phyloP scores from a whole-genome alignment of 2,888 invertebrate species.

The Troides oblongomaculatus region DNA sequence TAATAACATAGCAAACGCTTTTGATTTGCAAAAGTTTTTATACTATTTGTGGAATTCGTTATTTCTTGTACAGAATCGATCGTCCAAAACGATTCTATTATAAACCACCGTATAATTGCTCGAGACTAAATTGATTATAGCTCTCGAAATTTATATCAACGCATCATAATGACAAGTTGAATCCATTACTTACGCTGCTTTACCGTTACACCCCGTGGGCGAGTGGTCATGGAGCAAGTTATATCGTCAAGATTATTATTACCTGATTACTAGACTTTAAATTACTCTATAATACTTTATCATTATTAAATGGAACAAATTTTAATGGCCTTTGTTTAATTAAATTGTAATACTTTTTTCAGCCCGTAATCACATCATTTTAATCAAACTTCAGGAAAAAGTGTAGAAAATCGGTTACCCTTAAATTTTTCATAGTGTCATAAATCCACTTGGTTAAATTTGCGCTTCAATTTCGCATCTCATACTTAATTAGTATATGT shows the following conservation, averaged over 20 bases:
- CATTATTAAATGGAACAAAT: too few relatives aligned
- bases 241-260: slow-evolving; percentile 15
- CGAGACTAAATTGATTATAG: slow-evolving; percentile 26
- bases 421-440: too few relatives aligned
- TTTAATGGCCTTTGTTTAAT: too few relatives aligned
- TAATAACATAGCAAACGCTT: too few relatives aligned
- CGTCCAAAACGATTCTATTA: background rate
- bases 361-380: background rate
- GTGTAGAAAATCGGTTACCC: too few relatives aligned
- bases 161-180: slow-evolving; percentile 32
- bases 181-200: slow-evolving; percentile 31
- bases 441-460: background rate
- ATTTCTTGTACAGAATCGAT: slow-evolving; percentile 7
- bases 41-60: background rate
- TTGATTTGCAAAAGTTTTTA: background rate
- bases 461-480: background rate
- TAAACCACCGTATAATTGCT: slow-evolving; percentile 8
- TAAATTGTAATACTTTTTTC: too few relatives aligned
- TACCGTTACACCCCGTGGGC: slow-evolving; percentile 34
- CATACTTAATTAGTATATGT: background rate
- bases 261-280: background rate
- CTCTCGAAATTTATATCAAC: slow-evolving; percentile 29
- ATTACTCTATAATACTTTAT: too few relatives aligned
- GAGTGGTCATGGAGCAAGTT: slow-evolving; percentile 26
- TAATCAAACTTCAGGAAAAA: background rate